Percentiles rank a stretch among this genome's conserved stretches.
phyloP scores from a whole-genome alignment of 2,888 invertebrate species.

The Xanthorhoe designata region DNA sequence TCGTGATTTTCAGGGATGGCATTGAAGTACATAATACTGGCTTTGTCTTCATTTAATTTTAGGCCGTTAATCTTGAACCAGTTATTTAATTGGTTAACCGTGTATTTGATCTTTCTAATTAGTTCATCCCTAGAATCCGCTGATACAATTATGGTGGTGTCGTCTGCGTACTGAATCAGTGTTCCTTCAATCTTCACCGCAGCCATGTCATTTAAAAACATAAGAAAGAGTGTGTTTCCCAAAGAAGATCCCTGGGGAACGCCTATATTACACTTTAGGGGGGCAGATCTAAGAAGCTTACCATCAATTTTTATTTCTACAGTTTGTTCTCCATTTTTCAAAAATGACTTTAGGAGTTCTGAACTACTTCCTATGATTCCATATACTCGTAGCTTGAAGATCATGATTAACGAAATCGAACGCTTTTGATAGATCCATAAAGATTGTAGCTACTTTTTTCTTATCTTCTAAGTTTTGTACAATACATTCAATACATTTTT shows the following conservation, averaged over 20 bases:
- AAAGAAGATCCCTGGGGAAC: conserved; percentile 10
- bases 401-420: conserved; percentile 7
- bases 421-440: conserved; percentile 4
- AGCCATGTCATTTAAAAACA: conserved; percentile 7
- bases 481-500: background rate
- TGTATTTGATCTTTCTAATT: background rate
- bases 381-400: background rate
- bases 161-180: background rate
- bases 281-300: background rate
- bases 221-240: conserved; percentile 7
- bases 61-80: background rate
- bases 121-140: background rate
- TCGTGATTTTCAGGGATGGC: background rate
- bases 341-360: conserved; percentile 5
- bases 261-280: background rate
- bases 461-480: background rate
- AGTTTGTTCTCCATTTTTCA: background rate
- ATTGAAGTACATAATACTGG: background rate
- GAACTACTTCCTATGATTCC: background rate
- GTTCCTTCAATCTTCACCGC: background rate
- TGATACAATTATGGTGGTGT: background rate
- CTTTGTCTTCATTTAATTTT: background rate
- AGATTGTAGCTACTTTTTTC: conserved; percentile 5
- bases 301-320: conserved; percentile 5
- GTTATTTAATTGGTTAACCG: background rate